Evolutionary conservation across 30 jellyfish, hydroid and myxozoan species (phyloP), one percentile per base, ranked within the genome.

Genomic region (Turritopsis dohrnii): DNA sequence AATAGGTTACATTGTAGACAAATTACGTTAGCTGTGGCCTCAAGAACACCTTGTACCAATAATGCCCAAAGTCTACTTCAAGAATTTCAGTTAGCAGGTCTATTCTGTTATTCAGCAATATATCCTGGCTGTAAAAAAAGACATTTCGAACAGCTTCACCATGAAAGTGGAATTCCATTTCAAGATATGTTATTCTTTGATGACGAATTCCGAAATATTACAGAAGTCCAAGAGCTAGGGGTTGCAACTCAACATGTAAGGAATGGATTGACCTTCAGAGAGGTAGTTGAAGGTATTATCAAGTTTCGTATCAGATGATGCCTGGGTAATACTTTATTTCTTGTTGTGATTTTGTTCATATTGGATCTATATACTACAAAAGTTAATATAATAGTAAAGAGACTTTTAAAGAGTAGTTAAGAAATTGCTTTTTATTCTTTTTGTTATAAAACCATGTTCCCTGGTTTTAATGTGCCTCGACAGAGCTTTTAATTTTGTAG

Each of bases 131-230:
- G 85, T 52, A 79, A 79, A 52, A 21, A 21, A 52, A 18, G 13
- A 7, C 85, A 79, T 79, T 79, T 79, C 29, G 79, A 29, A 18
- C 28, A 79, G 8, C 54, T 79, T 52, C 52, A 52, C 17, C 52
- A 16, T 26, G 79, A 28, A 21, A 28, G 71, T 79, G 85, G 79
- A 18, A 21, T 28, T 1, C 79, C 52, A 28, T 79, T 18, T 52
- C 52, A 52, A 52, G 85, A 79, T 8, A 79, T 79, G 85, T 79
- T 79, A 52, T 79, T 79, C 29, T 79, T 79, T 52, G 85, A 79
- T 52, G 85, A 79, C 31, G 79, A 79, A 28, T 21, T 21, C 24
- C 8, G 85, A 79, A 79, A 79, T 52, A 79, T 79, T n/a, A 21
- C 21, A 17, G 85, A 79, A 1, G 54, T 79, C 8, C 26, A 28